These are phyloP conservation scores for Melanotaenia pygmaea DNA, from an alignment of 2,797 vertebrate species.

Conservation along the genomic window DNA sequence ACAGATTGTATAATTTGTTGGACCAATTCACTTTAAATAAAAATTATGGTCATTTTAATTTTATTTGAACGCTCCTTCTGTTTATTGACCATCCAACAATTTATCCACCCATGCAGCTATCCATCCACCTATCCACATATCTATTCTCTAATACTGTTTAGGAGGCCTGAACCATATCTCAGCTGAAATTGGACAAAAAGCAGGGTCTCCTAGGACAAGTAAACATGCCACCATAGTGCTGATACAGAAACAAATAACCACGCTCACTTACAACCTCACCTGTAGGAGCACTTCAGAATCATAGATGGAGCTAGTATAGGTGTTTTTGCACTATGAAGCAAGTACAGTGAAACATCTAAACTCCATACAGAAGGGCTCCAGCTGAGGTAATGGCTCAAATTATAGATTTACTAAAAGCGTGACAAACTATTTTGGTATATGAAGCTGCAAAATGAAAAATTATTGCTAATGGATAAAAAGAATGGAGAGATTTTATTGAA, in stretches of 20 bases:
- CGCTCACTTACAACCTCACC: not conserved
- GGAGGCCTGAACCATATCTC: not conserved
- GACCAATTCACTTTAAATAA: not conserved
- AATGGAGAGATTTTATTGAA: not conserved
- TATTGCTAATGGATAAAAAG: not conserved
- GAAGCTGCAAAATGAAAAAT: not conserved
- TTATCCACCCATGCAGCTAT: no score
- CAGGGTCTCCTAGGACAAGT: not conserved
- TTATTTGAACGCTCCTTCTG: slow-evolving; percentile 3
- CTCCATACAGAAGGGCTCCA: not conserved
- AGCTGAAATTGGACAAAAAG: not conserved
- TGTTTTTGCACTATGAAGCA: not conserved
- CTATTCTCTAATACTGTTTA: not conserved
- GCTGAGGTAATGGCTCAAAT: not conserved
- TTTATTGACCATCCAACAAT: not conserved
- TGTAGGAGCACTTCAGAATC: not conserved
- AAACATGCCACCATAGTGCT: not conserved
- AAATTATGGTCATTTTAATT: not conserved
- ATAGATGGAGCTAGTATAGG: not conserved
- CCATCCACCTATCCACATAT: no score
- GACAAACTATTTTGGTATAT: not conserved
- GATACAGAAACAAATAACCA: not conserved
- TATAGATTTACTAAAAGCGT: not conserved
- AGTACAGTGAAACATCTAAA: not conserved
- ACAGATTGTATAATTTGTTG: not conserved